Conservation (phyloP, 2,113 vertebrate species). For the Chaetodon trifascialis region DNA sequence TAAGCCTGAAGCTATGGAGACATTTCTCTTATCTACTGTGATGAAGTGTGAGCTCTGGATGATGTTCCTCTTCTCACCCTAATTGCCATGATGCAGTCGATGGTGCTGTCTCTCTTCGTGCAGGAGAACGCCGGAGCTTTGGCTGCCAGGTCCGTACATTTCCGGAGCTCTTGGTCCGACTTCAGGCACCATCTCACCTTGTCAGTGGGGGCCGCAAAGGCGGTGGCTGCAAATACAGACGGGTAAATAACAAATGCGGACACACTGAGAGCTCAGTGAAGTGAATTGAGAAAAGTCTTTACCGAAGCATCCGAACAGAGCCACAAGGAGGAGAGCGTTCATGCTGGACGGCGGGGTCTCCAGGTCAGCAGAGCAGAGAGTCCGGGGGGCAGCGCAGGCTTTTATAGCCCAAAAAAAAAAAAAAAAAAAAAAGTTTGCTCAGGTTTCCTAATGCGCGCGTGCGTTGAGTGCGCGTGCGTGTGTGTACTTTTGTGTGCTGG, state of each 20-base stretch:
- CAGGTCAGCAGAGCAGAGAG: constrained; percentile 50
- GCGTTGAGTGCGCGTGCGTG: not conserved
- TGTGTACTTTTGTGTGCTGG: constrained; percentile 43
- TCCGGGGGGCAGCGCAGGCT: not conserved
- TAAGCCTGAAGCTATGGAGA: not conserved
- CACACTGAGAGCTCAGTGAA: not conserved
- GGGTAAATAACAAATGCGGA: not conserved
- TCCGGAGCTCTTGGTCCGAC: constrained; percentile 63
- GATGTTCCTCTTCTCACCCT: constrained; percentile 63
- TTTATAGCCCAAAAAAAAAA: constrained; percentile 71
- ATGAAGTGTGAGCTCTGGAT: not conserved
- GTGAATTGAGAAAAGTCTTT: constrained; percentile 41
- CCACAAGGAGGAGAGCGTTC: constrained; percentile 69
- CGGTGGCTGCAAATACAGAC: constrained; percentile 33
- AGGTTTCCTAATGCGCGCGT: constrained; percentile 73
- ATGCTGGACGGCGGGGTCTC: constrained; percentile 64
- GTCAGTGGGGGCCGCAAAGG: constrained; percentile 26
- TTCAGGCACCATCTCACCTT: constrained; percentile 81
- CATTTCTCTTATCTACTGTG: not conserved
- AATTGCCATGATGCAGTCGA: constrained; percentile 78
- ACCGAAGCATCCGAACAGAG: constrained; percentile 81
- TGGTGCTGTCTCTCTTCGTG: not conserved
- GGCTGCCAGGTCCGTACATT: constrained; percentile 56
- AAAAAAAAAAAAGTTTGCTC: constrained; percentile 56
- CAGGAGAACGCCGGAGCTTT: constrained; percentile 56